Percentiles rank a stretch among this genome's conserved stretches.
Evolutionary conservation across 2,888 invertebrate genomes (phyloP).

Genomic region (Tethea ocularis): DNA sequence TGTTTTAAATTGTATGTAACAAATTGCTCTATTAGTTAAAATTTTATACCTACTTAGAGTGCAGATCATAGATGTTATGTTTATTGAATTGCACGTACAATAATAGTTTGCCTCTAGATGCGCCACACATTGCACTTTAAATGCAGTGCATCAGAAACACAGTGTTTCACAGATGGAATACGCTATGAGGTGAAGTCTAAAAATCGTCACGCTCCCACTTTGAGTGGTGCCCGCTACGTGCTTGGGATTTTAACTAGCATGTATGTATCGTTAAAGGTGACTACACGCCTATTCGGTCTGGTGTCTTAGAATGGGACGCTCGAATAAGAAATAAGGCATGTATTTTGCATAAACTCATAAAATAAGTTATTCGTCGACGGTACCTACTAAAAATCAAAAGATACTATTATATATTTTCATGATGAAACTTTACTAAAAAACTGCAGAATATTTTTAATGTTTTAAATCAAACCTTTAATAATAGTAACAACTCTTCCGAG

Average conservation of each 20-base stretch:
- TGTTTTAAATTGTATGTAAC: not conserved
- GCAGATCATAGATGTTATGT: not conserved
- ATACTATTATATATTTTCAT: too few species aligned
- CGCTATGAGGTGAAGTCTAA: conserved; percentile 34
- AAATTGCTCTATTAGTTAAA: too few species aligned
- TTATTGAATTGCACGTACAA: not conserved
- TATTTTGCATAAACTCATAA: not conserved
- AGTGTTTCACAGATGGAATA: conserved; percentile 35
- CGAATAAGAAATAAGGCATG: not conserved
- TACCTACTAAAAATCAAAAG: too few species aligned
- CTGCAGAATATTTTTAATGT: too few species aligned
- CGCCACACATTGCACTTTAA: not conserved
- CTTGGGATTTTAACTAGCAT: conserved; percentile 30
- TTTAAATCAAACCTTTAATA: not conserved
- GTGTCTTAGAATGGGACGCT: conserved; percentile 7
- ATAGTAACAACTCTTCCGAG: not conserved
- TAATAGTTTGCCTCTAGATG: conserved; percentile 1
- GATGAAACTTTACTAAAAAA: too few species aligned
- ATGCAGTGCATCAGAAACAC: conserved; percentile 19
- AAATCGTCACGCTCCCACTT: conserved; percentile 51
- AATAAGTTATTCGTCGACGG: not conserved
- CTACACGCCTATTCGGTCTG: conserved; percentile 20
- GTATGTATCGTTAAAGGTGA: conserved; percentile 12
- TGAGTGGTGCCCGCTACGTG: conserved; percentile 44
- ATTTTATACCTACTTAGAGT: not conserved